Evolutionary conservation across 2,888 invertebrate species (phyloP).

Genomic region (Iphiclides podalirius): DNA sequence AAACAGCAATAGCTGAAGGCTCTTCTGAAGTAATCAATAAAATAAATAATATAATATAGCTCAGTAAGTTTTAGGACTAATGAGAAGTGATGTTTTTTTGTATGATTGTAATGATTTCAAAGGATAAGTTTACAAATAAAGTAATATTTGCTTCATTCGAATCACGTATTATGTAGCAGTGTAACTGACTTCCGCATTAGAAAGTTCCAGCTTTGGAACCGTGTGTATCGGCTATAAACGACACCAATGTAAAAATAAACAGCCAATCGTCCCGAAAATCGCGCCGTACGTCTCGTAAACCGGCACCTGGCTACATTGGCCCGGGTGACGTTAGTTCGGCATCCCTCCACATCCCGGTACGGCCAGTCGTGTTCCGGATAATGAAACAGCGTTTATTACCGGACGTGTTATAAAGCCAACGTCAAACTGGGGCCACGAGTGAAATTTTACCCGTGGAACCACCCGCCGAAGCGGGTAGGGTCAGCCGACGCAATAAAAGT

Average conservation of each 20-base stretch:
- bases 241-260: neutral
- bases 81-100: too few species aligned
- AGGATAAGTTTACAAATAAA: too few species aligned
- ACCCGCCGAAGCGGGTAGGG: neutral
- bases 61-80: too few species aligned
- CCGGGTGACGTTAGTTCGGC: constrained; percentile 40
- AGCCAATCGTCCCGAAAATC: neutral
- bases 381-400: constrained; percentile 46
- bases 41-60: too few species aligned
- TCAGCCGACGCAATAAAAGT: constrained; percentile 15
- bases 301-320: constrained; percentile 34
- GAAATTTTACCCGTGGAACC: constrained; percentile 18
- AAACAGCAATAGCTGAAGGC: too few species aligned
- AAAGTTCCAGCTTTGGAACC: too few species aligned
- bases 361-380: constrained; percentile 42
- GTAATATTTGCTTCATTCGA: too few species aligned
- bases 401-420: constrained; percentile 34
- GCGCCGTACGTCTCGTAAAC: constrained; percentile 29
- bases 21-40: too few species aligned
- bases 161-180: too few species aligned
- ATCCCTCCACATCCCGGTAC: constrained; percentile 33
- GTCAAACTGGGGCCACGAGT: constrained; percentile 26
- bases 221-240: too few species aligned
- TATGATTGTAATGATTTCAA: too few species aligned
- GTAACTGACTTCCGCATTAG: too few species aligned